Conservation (phyloP, 2,797 vertebrate genomes). For the Rhadinocentrus ornatus region DNA sequence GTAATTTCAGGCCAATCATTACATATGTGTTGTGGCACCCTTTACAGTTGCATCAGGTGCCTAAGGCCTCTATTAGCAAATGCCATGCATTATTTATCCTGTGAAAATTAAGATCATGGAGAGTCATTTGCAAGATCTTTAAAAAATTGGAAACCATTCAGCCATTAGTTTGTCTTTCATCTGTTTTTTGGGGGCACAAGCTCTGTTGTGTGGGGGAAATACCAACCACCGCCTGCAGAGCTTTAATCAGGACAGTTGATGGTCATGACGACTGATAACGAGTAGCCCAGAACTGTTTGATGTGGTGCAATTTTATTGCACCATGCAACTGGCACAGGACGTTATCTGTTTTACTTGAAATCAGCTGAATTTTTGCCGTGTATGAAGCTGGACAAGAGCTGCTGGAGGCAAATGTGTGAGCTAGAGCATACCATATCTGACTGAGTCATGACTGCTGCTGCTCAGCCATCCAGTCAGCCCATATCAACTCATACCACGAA, state of each 20-base stretch:
- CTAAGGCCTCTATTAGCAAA: slow-evolving; percentile 63
- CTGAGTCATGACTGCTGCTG: slow-evolving; percentile 74
- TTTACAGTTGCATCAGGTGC: slow-evolving; percentile 56
- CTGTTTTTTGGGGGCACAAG: slow-evolving; percentile 17
- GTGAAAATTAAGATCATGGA: slow-evolving; percentile 42
- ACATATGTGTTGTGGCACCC: slow-evolving; percentile 50
- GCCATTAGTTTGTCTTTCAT: slow-evolving; percentile 19
- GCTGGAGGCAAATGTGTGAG: slow-evolving; percentile 67
- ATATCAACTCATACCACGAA: slow-evolving; percentile 67
- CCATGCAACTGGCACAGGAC: slow-evolving; percentile 3
- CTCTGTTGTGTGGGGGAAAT: slow-evolving; percentile 43
- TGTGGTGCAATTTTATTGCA: slow-evolving; percentile 14
- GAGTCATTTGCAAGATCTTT: slow-evolving; percentile 19
- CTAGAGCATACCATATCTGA: slow-evolving; percentile 64
- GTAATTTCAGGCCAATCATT: slow-evolving; percentile 68
- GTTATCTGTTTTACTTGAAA: slow-evolving; percentile 37
- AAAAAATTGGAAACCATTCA: slow-evolving; percentile 3
- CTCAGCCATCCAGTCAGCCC: slow-evolving; percentile 66
- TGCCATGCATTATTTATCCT: slow-evolving; percentile 53
- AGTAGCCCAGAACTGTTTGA: slow-evolving; percentile 35
- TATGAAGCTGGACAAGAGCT: slow-evolving; percentile 51
- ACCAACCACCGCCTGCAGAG: slow-evolving; percentile 41
- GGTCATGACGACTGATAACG: slow-evolving; percentile 32
- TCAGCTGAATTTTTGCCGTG: slow-evolving; percentile 39
- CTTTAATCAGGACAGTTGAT: slow-evolving; percentile 28